phyloP scores from a whole-genome alignment of 2,113 vertebrate genomes.

The Chiloscyllium plagiosum region DNA sequence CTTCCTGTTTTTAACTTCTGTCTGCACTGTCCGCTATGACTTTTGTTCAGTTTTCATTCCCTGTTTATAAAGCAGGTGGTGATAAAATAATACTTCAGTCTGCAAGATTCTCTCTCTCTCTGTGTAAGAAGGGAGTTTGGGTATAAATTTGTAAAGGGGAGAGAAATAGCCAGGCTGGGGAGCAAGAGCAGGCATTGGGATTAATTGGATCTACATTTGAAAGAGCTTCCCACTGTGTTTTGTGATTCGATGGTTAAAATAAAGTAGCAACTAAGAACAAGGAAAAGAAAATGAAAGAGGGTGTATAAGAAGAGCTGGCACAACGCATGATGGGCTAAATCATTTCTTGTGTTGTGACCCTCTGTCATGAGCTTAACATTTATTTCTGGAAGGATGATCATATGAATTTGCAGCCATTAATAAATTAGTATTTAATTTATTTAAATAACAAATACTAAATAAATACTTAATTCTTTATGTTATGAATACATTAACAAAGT shows the following conservation, averaged over 20 bases:
- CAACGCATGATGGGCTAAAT: neutral
- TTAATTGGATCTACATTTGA: neutral
- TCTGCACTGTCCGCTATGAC: neutral
- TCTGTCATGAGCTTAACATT: no score
- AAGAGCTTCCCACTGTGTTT: neutral
- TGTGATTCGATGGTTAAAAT: neutral
- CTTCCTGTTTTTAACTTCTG: neutral
- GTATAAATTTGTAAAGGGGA: neutral
- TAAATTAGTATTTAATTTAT: no score
- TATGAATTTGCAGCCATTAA: neutral
- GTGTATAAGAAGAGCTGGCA: neutral
- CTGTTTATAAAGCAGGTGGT: neutral
- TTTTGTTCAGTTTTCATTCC: neutral
- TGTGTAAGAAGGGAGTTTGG: neutral
- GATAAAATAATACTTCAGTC: neutral
- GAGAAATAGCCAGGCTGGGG: neutral
- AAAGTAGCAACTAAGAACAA: neutral
- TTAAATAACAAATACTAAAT: no score
- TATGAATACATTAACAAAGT: no score
- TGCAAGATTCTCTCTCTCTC: neutral
- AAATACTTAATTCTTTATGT: no score
- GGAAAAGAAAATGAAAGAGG: conserved; percentile 40
- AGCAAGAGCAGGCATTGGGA: neutral
- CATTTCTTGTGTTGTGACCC: neutral
- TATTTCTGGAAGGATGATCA: neutral